Conservation (phyloP, 2,113 vertebrate genomes). For the Phoenicopterus ruber region DNA sequence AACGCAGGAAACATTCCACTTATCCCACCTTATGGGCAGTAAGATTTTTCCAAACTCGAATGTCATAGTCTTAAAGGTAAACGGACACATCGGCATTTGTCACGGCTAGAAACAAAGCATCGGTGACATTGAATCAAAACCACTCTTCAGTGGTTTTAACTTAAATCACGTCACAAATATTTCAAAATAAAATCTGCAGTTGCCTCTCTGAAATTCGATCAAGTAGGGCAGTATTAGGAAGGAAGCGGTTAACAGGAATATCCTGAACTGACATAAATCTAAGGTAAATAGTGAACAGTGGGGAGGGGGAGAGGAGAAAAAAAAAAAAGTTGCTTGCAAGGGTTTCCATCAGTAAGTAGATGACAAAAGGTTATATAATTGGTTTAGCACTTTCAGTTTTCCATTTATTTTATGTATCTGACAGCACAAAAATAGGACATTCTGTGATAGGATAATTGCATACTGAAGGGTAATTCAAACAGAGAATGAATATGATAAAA, state of each 20-base stretch:
- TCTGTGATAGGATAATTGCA: constrained; percentile 78
- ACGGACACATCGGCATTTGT: background rate
- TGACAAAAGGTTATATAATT: constrained; percentile 72
- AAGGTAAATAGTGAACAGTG: constrained; percentile 43
- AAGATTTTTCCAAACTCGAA: background rate
- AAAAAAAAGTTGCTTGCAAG: constrained; percentile 6
- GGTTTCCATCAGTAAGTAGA: constrained; percentile 54
- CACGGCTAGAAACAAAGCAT: background rate
- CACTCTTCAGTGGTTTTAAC: background rate
- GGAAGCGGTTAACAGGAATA: constrained; percentile 50
- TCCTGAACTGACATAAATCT: constrained; percentile 29
- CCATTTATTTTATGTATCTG: constrained; percentile 75
- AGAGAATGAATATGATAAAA: constrained; percentile 69
- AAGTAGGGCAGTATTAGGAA: background rate
- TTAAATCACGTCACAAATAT: background rate
- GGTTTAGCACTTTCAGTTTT: constrained; percentile 64
- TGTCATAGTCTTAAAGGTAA: background rate
- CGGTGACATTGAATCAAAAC: rapidly evolving
- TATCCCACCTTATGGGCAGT: background rate
- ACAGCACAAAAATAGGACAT: constrained; percentile 71
- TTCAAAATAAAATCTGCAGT: background rate
- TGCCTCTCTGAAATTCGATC: background rate
- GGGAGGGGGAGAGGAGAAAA: background rate
- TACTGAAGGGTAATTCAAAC: constrained; percentile 72
- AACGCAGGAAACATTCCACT: background rate